These are phyloP conservation scores for Lanius ludovicianus DNA, from an alignment of 2,113 vertebrate species.

Conservation along the genomic window DNA sequence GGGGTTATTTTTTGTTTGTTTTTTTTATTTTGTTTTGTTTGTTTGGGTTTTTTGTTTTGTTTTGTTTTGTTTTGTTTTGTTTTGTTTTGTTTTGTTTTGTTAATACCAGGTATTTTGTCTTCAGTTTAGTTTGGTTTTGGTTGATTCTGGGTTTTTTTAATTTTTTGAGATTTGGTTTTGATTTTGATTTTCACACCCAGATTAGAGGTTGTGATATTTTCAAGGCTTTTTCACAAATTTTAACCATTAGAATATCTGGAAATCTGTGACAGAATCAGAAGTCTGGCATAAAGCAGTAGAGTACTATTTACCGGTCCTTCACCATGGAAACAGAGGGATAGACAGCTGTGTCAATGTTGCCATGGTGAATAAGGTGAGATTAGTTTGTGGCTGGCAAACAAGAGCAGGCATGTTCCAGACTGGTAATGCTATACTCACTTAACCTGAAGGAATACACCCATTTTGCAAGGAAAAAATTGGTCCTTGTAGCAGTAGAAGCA, in stretches of 20 bases:
- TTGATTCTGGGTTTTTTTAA: background rate
- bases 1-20: too few relatives aligned
- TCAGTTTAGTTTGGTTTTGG: background rate
- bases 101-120: accelerated
- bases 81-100: background rate
- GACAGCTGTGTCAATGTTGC: background rate
- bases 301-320: background rate
- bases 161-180: accelerated
- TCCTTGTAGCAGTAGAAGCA: background rate
- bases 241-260: background rate
- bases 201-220: background rate
- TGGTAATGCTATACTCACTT: background rate
- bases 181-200: background rate
- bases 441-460: background rate
- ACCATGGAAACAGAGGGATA: background rate
- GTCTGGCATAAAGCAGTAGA: background rate
- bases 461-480: background rate
- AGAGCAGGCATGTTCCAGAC: background rate
- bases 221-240: background rate
- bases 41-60: too few relatives aligned
- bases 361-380: constrained; percentile 11
- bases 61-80: background rate
- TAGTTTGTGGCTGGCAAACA: background rate
- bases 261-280: background rate
- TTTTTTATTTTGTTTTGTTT: too few relatives aligned